Evolutionary conservation across 2,888 invertebrate species (phyloP), one percentile per base, ranked within the genome.

Genomic region (Frankliniella fusca): DNA sequence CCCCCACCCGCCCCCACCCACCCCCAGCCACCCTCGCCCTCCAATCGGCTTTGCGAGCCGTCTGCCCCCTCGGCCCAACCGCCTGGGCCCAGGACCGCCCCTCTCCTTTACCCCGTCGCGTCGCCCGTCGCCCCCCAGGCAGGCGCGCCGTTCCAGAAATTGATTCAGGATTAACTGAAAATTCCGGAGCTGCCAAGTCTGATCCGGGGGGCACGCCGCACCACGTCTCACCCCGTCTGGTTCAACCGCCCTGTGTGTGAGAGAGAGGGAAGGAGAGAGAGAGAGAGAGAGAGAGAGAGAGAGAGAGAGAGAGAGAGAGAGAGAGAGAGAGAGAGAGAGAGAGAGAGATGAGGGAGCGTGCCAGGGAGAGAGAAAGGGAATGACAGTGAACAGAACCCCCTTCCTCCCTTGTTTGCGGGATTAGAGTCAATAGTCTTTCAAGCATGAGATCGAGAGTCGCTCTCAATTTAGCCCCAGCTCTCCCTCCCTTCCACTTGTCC

Each of bases 131-230:
- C 38, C 38, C 3, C 38, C 38, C 38, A 38, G 38, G 3, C 38
- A 38, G 38, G 38, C 38, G 15, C 54, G 18, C 54, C 54, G 8
- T 54, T 61, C 61, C 61, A 20, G 61, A 61, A 61, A 61, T 61
- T 61, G 61, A 61, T 61, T 61, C 61, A 61, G 61, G 61, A 61
- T 61, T 61, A 61, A 61, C 61, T 61, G 61, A 61, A 61, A 61
- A 61, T 61, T 61, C 61, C 61, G 18, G 61, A 61, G 61, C 61
- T 61, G 61, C 61, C 61, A 61, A 61, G 61, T 15, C 15, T 20
- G 61, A 61, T 61, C 61, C n/a, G 61, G n/a, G 18, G 0, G 18
- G 61, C 61, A 18, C 61, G 15, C 61, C 15, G 20, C 61, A 7
- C 18, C 61, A 1, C 54, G 15, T 54, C 15, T 50, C 54, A 18